A percentile compares a stretch with the other conserved stretches of the same genome.
Conservation (phyloP, 2,888 invertebrate species). For the Eupithecia tripunctaria region DNA sequence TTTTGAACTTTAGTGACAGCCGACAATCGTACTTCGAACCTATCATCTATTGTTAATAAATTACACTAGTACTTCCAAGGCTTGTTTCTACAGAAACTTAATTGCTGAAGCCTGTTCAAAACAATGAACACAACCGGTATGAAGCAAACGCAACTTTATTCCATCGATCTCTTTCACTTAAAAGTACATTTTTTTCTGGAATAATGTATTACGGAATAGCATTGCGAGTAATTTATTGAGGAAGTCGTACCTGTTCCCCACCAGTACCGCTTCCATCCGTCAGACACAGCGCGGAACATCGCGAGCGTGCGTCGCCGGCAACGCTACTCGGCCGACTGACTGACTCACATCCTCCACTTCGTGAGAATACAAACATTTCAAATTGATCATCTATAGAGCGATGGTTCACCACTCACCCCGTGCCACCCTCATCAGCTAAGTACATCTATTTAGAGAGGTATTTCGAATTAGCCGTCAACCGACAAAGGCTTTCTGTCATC, state of each 20-base stretch:
- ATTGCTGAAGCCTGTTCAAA: conserved; percentile 26
- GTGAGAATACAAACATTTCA: conserved; percentile 50
- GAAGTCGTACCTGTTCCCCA: conserved; percentile 81
- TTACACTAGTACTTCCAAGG: conserved; percentile 2
- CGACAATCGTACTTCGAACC: conserved; percentile 61
- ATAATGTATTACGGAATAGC: conserved; percentile 8
- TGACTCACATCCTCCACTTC: conserved; percentile 36
- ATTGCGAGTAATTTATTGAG: conserved; percentile 57
- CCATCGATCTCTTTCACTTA: not conserved
- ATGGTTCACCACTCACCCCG: conserved; percentile 19
- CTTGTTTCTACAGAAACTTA: conserved; percentile 5
- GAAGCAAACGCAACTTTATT: conserved; percentile 11
- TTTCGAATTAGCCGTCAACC: conserved; percentile 43
- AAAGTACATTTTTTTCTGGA: not conserved
- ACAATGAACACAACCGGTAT: conserved; percentile 21
- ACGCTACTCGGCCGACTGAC: conserved; percentile 75
- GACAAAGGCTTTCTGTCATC: conserved; percentile 66
- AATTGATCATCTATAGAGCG: conserved; percentile 26
- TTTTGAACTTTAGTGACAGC: conserved; percentile 63
- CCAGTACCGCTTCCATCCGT: conserved; percentile 81
- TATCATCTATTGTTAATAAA: conserved; percentile 22
- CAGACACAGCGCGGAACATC: conserved; percentile 78
- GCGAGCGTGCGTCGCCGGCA: conserved; percentile 69
- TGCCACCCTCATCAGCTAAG: conserved; percentile 17
- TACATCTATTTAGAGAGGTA: conserved; percentile 27